These are phyloP conservation scores for Cassiopea andromeda DNA, from an alignment of 30 jellyfish, hydroid and myxozoan species.

Conservation along the genomic window DNA sequence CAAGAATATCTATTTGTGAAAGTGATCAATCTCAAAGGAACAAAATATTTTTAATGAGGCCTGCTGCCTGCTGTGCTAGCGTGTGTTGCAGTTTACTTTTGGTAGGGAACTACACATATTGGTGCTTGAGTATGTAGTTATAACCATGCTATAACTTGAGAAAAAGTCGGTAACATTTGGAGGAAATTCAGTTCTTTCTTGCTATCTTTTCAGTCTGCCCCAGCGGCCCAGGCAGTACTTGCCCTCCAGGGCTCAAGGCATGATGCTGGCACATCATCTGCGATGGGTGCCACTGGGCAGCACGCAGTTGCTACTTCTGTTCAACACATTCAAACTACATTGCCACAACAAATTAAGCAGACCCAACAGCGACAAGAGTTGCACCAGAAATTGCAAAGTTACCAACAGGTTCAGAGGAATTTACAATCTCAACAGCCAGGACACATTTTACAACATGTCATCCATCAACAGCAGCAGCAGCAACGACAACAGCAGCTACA, in stretches of 20 bases:
- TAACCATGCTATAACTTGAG: too few species aligned
- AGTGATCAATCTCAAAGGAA: too few species aligned
- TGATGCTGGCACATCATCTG: slow-evolving; percentile 33
- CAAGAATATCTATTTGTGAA: too few species aligned
- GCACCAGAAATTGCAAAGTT: slow-evolving; percentile 29
- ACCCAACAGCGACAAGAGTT: slow-evolving; percentile 42
- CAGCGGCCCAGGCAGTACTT: slow-evolving; percentile 96
- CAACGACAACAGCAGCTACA: slow-evolving; percentile 32
- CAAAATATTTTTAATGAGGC: too few species aligned
- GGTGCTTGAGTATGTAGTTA: too few species aligned
- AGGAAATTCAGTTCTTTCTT: neutral
- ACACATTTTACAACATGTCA: too few species aligned
- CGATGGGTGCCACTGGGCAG: slow-evolving; percentile 25
- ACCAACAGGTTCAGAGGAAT: slow-evolving; percentile 18
- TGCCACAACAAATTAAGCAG: slow-evolving; percentile 34
- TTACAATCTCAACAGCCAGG: slow-evolving; percentile 22
- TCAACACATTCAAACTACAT: slow-evolving; percentile 52
- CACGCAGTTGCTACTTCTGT: slow-evolving; percentile 17
- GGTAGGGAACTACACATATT: too few species aligned
- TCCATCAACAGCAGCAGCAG: slow-evolving; percentile 38
- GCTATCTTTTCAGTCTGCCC: slow-evolving; percentile 62
- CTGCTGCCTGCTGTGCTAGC: too few species aligned
- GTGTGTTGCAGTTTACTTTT: too few species aligned
- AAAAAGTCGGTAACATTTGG: neutral
- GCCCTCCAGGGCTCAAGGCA: slow-evolving; percentile 87